A percentile compares a stretch with the other conserved stretches of the same genome.
Conservation (phyloP, 92 coral and sea anemone genomes). For the Zoanthus sansibaricus region DNA sequence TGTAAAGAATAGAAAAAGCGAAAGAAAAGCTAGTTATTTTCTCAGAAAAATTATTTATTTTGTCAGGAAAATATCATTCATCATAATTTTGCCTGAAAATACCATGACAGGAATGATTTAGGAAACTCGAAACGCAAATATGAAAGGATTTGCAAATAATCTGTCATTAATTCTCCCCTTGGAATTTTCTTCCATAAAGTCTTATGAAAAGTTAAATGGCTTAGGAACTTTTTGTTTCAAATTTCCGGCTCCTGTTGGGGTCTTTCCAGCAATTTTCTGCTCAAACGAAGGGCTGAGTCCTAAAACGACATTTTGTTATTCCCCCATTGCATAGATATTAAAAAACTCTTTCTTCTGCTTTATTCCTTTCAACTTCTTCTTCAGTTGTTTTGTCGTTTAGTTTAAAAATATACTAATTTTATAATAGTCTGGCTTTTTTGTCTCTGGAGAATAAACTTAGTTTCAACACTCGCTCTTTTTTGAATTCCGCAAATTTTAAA, state of each 20-base stretch:
- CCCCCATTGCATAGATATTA: too few species aligned
- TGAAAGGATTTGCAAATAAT: conserved; percentile 27
- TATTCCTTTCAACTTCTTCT: neutral
- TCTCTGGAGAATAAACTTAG: neutral
- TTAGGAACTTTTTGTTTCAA: conserved; percentile 20
- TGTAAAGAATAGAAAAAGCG: conserved; percentile 11
- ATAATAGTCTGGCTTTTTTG: too few species aligned
- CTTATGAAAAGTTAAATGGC: conserved; percentile 24
- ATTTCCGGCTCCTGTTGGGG: neutral
- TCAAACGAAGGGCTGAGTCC: neutral
- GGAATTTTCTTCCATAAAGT: neutral
- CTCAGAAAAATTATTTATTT: neutral
- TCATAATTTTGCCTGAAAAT: conserved; percentile 10
- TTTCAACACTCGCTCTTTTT: neutral
- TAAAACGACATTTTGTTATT: too few species aligned
- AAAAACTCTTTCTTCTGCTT: too few species aligned
- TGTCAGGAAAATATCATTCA: neutral
- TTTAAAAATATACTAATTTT: too few species aligned
- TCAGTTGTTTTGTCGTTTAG: too few species aligned
- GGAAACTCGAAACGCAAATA: conserved; percentile 46
- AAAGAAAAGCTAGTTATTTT: neutral
- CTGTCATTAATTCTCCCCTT: conserved; percentile 18
- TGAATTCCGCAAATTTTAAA: neutral
- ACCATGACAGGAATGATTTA: conserved; percentile 18
- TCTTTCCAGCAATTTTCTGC: too few species aligned